These are phyloP conservation scores for Rhingia rostrata DNA, from an alignment of 2,888 invertebrate genomes.

Conservation along the genomic window DNA sequence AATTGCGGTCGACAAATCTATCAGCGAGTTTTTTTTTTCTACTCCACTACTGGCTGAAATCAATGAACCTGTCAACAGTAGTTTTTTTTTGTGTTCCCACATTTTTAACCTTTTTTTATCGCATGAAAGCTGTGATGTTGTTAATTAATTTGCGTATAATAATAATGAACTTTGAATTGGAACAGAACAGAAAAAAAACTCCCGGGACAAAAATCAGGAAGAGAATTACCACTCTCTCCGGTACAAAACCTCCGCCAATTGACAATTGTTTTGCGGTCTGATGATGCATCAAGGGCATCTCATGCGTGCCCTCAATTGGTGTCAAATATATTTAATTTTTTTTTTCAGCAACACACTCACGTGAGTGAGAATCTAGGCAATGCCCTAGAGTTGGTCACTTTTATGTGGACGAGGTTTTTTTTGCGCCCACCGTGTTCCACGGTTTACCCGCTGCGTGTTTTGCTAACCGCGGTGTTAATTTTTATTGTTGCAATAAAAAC, in stretches of 20 bases:
- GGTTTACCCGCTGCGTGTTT: slow-evolving; percentile 75
- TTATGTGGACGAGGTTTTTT: slow-evolving; percentile 51
- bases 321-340: slow-evolving; percentile 63
- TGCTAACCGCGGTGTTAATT: slow-evolving; percentile 75
- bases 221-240: slow-evolving; percentile 60
- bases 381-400: slow-evolving; percentile 57
- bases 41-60: slow-evolving; percentile 59
- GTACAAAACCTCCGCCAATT: slow-evolving; percentile 71
- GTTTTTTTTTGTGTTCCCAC: slow-evolving; percentile 24
- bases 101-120: slow-evolving; percentile 56
- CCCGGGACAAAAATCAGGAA: slow-evolving; percentile 26
- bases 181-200: slow-evolving; percentile 22
- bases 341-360: slow-evolving; percentile 45
- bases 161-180: slow-evolving; percentile 68
- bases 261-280: slow-evolving; percentile 75
- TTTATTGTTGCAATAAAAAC: slow-evolving; percentile 74
- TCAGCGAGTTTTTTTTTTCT: slow-evolving; percentile 71
- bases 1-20: slow-evolving; percentile 72
- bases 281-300: slow-evolving; percentile 75
- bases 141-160: slow-evolving; percentile 74
- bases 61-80: slow-evolving; percentile 69
- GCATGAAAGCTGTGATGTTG: slow-evolving; percentile 54
- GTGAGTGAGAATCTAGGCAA: slow-evolving; percentile 24
- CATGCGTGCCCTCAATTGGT: slow-evolving; percentile 75
- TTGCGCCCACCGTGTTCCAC: slow-evolving; percentile 65